Evolutionary conservation across 2,113 vertebrate species (phyloP), one percentile per base, ranked within the genome.

Genomic region (Gopherus evgoodei): DNA sequence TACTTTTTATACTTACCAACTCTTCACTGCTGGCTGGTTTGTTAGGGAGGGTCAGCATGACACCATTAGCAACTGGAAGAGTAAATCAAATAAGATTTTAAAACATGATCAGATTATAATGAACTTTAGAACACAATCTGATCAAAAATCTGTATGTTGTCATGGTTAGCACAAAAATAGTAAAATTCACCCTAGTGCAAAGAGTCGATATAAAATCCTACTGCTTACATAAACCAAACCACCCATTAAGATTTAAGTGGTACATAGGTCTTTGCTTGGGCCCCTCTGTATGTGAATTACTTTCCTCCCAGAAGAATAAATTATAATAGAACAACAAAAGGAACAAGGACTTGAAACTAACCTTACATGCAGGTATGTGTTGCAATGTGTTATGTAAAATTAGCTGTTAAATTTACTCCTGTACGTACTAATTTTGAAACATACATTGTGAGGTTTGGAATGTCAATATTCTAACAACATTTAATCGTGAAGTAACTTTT

Each of bases 21-120:
- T 83, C 42, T 5, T 35, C 93, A 65, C 21, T 44, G 82, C 0
- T 0, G 0, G 1, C 78, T 93, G 27, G 1, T 90, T 95, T 72
- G 17, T 92, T 88, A 86, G 82, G 88, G 52, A 90, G 7, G 7
- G 29, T 44, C 76, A 94, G 84, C 14, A 21, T 90, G 42, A 82
- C 1, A 10, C 9, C n/a, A 38, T 93, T 75, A 93, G 42, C 62
- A 62, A n/a, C 44, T 35, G 82, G 38, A 94, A 72, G 3, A 53
- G 29, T 87, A 85, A 79, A n/a, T 84, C 8, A 81, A 80, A 92
- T 52, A n/a, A 57, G 49, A 96, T 54, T 19, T 54, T 75, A 11
- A 56, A 49, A 76, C 27, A 12, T 25, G 79, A 3, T n/a, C 82
- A 3, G 2, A 27, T 4, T 89, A 21, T 80, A 84, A 44, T 27